Evolutionary conservation across 1,140 invertebrate genomes (phyloP).

Genomic region (Heliconius congener): DNA sequence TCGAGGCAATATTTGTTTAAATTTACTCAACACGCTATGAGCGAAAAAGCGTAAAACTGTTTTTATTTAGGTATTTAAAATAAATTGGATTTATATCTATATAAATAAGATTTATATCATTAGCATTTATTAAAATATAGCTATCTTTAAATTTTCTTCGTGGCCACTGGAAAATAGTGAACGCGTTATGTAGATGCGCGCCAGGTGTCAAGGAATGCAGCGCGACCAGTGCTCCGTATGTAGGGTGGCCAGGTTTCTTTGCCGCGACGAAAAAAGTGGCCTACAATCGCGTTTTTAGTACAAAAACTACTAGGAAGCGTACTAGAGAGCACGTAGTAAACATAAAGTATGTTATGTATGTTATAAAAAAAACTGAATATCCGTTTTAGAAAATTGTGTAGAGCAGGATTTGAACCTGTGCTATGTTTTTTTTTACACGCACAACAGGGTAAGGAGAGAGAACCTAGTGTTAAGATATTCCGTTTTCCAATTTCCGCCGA

Average conservation of each 20-base stretch:
- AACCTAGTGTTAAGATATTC: too few species aligned
- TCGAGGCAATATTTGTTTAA: too few species aligned
- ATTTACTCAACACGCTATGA: too few species aligned
- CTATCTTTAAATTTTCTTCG: constrained; percentile 27
- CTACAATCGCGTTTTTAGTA: background rate
- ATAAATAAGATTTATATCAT: background rate
- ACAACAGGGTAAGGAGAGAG: too few species aligned
- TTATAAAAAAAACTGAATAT: background rate
- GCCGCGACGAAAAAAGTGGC: background rate
- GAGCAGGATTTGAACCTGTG: background rate
- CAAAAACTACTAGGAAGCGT: background rate
- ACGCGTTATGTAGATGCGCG: constrained; percentile 44
- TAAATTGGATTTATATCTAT: too few species aligned
- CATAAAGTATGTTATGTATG: background rate
- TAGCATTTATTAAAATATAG: constrained; percentile 6
- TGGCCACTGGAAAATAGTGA: constrained; percentile 37
- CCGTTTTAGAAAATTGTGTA: background rate
- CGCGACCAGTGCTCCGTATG: constrained; percentile 37
- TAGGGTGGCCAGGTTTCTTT: constrained; percentile 34
- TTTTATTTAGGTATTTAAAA: too few species aligned
- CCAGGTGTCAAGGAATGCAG: constrained; percentile 50
- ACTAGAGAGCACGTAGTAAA: background rate
- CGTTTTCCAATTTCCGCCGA: too few species aligned
- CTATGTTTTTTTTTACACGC: background rate
- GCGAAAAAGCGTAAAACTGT: too few species aligned